These are phyloP conservation scores for Eubucco bourcierii DNA, from an alignment of 2,113 vertebrate genomes.

Conservation along the genomic window DNA sequence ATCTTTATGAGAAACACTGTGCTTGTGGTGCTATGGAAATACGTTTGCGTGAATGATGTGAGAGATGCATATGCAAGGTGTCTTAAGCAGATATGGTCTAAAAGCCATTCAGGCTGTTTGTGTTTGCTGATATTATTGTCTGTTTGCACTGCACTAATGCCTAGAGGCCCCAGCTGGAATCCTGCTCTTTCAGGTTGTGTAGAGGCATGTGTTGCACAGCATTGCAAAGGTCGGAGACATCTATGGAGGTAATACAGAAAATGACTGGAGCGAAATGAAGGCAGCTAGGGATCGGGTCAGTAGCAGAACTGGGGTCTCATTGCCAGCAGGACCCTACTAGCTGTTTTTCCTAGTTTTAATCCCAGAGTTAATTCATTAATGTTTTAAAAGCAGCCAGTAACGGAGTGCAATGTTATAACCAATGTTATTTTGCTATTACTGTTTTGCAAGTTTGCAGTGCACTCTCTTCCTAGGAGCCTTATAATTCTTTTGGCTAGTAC, in stretches of 20 bases:
- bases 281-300: not conserved
- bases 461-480: not conserved
- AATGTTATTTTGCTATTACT: accelerated
- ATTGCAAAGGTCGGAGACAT: not conserved
- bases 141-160: not conserved
- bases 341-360: not conserved
- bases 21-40: not conserved
- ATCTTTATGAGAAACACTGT: not conserved
- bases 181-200: not conserved
- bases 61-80: not conserved
- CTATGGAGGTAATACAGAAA: no score
- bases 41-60: accelerated
- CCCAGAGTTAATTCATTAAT: not conserved
- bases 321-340: not conserved
- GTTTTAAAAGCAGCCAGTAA: not conserved
- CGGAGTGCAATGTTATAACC: no score
- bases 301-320: not conserved
- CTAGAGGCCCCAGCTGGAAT: not conserved
- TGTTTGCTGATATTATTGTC: not conserved
- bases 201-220: not conserved
- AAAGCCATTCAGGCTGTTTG: not conserved
- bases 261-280: accelerated
- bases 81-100: not conserved
- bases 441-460: not conserved
- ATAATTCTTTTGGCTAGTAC: not conserved